Evolutionary conservation across 30 jellyfish, hydroid and myxozoan genomes (phyloP), one percentile per base, ranked within the genome.

Genomic region (Hydractinia echinata): DNA sequence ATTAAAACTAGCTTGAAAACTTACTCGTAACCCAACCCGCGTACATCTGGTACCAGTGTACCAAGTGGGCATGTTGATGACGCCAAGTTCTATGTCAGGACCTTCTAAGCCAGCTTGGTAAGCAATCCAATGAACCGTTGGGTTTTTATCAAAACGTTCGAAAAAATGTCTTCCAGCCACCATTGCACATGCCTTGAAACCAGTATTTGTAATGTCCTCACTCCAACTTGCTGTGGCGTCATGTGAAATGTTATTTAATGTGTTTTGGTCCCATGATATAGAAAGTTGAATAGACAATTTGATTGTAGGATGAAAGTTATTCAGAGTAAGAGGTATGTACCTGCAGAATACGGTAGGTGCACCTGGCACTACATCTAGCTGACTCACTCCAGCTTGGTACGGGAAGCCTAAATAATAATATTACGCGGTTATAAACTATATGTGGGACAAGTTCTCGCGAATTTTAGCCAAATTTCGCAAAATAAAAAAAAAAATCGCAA

Each of bases 181-280:
- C 60, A 51, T 10, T 0, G 39, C 85, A 77, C 85, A 77, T 9
- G 85, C 85, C 8, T 55, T 77, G 53, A 77, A 77, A 13, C 85
- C 81, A 51, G 39, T 53, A 9, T 30, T 66, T 10, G 85, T 51
- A 30, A 77, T 66, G 30, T 53, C 53, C 60, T 77, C 85, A 54
- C 85, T 77, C 85, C 85, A 77, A 5, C 39, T 61, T 4, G 85
- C 81, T 54, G 85, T 20, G 19, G 82, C 82, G 21, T 77, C 53
- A 50, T 76, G 76, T 10, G 39, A 0, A 15, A 13, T 76, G 1
- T 5, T 50, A 7, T 7, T 16, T 13, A 13, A 64, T 64, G 74
- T n/a, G n/a, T 53, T 77, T 9, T 8, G 8, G 30, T 54, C 55
- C 85, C 85, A 77, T 6, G 85, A 77, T 77, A 15, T 58, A 54